Evolutionary conservation across 2,797 vertebrate species (phyloP), one percentile per base, ranked within the genome.

Genomic region (Helarctos malayanus): DNA sequence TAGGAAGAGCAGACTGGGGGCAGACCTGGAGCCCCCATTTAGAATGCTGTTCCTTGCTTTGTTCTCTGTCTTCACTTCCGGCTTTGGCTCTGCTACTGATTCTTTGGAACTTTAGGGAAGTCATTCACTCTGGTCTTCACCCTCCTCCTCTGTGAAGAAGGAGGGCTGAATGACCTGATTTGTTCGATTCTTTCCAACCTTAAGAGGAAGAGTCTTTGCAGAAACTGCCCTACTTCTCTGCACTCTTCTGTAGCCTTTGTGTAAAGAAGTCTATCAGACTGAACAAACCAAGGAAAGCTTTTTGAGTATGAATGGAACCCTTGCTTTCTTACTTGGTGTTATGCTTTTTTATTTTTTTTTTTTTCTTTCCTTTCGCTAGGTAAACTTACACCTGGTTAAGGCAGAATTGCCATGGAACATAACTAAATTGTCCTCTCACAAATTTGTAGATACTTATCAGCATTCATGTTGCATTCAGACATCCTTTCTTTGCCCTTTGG

Each of bases 221-320:
- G 95, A 97, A 97, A 63, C 69, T 98, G 98, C 35, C 96, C 98
- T 95, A 96, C 76, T 98, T 98, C 91, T 84, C 56, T 41, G 54
- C 0, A 0, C 38, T 35, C 35, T 76, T 65, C 76, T 76, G 32
- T 35, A 56, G 91, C 78, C 81, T 97, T 95, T 97, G 90, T 97
- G 38, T 93, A 49, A 91, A 79, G 87, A 87, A 95, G 92, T 98
- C 93, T 97, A 16, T 95, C 76, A 9, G 57, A n/a, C 89, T 7
- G 59, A 95, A 79, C 86, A 73, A n/a, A 54, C 29, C 21, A 32
- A 89, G 65, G 78, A 68, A 89, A 79, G 68, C 76, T 25, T 89
- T 96, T 96, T 93, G n/a, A 92, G 41, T 93, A n/a, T 23, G 69
- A 96, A 93, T 84, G 83, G 94, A 71, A 92, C 85, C 80, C 45